A percentile compares a stretch with the other conserved stretches of the same genome.
Conservation (phyloP, 2,888 invertebrate genomes). For the Aphidius colemani region DNA sequence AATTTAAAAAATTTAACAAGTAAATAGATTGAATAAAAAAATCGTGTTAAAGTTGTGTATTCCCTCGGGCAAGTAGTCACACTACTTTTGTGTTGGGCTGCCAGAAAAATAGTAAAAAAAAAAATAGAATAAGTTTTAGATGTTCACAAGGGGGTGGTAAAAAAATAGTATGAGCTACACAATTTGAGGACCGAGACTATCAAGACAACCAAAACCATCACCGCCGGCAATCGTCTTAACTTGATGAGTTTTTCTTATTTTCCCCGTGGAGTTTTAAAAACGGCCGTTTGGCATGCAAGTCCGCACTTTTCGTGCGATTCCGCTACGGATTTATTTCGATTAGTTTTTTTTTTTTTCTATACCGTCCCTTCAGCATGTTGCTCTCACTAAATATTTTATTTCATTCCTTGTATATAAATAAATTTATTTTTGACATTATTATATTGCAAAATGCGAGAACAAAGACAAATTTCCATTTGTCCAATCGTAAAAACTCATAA, state of each 20-base stretch:
- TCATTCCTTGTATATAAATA: not conserved
- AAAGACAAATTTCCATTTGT: too few species aligned
- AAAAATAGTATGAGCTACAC: conserved; percentile 35
- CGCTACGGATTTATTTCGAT: conserved; percentile 30
- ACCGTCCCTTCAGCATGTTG: conserved; percentile 11
- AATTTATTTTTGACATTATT: not conserved
- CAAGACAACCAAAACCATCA: conserved; percentile 6
- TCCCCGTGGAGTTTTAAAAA: conserved; percentile 51
- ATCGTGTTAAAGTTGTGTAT: too few species aligned
- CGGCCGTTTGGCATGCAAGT: conserved; percentile 49
- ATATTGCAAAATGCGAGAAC: too few species aligned
- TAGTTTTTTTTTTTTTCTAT: conserved; percentile 24
- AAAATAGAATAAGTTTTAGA: conserved; percentile 5
- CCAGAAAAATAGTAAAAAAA: too few species aligned
- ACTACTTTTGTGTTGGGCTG: too few species aligned
- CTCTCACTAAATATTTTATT: not conserved
- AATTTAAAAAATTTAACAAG: too few species aligned
- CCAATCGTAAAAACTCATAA: not conserved
- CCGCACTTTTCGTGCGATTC: conserved; percentile 23
- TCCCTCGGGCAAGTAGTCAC: too few species aligned
- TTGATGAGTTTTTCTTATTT: conserved; percentile 54
- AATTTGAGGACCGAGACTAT: conserved; percentile 31
- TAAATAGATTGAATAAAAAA: too few species aligned
- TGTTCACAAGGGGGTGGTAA: conserved; percentile 24
- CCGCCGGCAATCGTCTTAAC: conserved; percentile 47